Base-by-base conservation (phyloP, 2,113 vertebrate genomes). In the Oryzias woworae region DNA sequence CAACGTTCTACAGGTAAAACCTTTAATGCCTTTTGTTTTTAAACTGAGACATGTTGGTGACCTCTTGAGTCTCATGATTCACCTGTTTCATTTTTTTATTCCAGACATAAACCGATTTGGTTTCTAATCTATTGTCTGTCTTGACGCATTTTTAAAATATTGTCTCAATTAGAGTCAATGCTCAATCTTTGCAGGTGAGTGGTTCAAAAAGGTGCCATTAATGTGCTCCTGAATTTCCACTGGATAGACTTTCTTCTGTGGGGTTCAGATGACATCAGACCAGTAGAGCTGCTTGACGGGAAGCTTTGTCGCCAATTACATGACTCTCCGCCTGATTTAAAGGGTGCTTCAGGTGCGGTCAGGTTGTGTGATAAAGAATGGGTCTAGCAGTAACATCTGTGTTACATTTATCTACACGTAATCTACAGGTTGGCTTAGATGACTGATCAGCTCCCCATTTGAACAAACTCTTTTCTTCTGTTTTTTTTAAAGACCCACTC, bases 321-420 rank as follows among this genome's bases (percentile, higher is more conserved):
- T 6, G 69, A 73, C 80, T 80, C 80, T 87, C 63, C 53, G 60
- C 53, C 75, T 90, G 90, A 92, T 91, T 90, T 82, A 92, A 73
- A 71, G 82, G 78, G 85, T 88, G 85, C 85, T 87, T 86, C 71
- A 36, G 67, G 69, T 58, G 45, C 43, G 60, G 48, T 80, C 82
- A 85, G 78, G 66, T 71, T 23, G 28, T 48, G 80, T 71, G 75
- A 92, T 89, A 82, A 90, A 92, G 67, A 66, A 78, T 68, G 31
- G 76, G 49, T 69, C 56, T 52, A 52, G 77, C 73, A 62, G 53
- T 65, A 49, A 85, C 77, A 75, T 77, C 81, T 63, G 80, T 88
- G 77, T 89, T 84, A 88, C 55, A 71, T 44, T 36, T 36, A 36
- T 36, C 36, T 36, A 12, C 36, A 36, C 10, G 48, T 47, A 69